Evolutionary conservation across 2,797 vertebrate species (phyloP).

Genomic region (Cyclopterus lumpus): DNA sequence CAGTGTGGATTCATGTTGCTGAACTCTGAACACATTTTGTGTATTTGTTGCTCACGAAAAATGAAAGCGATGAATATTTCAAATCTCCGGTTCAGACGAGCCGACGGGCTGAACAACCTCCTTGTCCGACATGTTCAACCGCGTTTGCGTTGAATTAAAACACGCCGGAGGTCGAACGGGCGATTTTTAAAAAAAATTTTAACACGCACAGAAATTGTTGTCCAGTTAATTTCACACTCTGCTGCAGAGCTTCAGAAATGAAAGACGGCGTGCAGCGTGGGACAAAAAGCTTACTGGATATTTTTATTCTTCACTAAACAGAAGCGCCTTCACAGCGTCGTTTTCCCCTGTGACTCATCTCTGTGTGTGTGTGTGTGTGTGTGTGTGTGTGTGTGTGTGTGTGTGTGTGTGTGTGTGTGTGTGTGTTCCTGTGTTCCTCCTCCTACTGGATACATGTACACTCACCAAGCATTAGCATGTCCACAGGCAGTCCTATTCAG

Average conservation of each 20-base stretch:
- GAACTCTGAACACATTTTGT: too few species aligned
- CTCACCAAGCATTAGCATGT: slow-evolving; percentile 58
- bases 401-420: neutral
- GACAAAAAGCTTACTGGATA: slow-evolving; percentile 31
- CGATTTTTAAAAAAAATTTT: too few species aligned
- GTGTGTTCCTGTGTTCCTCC: slow-evolving; percentile 22
- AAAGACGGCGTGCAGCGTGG: slow-evolving; percentile 23
- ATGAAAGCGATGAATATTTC: too few species aligned
- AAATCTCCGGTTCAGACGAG: too few species aligned
- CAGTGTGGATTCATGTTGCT: neutral
- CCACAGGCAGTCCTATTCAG: slow-evolving; percentile 56
- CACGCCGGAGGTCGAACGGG: too few species aligned
- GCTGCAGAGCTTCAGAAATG: slow-evolving; percentile 50
- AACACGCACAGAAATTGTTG: slow-evolving; percentile 16
- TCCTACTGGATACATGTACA: slow-evolving; percentile 53
- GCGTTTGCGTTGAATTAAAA: too few species aligned
- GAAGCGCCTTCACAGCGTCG: slow-evolving; percentile 19
- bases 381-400: slow-evolving; percentile 14
- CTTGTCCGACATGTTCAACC: too few species aligned
- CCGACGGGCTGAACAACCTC: too few species aligned
- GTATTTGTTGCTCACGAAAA: too few species aligned
- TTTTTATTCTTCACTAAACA: slow-evolving; percentile 39
- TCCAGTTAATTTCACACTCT: slow-evolving; percentile 70
- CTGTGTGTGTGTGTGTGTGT: neutral
- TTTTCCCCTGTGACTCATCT: slow-evolving; percentile 30